A percentile compares a stretch with the other conserved stretches of the same genome.
These are phyloP conservation scores for Agrilus planipennis DNA, from an alignment of 1,140 invertebrate species.

Conservation along the genomic window DNA sequence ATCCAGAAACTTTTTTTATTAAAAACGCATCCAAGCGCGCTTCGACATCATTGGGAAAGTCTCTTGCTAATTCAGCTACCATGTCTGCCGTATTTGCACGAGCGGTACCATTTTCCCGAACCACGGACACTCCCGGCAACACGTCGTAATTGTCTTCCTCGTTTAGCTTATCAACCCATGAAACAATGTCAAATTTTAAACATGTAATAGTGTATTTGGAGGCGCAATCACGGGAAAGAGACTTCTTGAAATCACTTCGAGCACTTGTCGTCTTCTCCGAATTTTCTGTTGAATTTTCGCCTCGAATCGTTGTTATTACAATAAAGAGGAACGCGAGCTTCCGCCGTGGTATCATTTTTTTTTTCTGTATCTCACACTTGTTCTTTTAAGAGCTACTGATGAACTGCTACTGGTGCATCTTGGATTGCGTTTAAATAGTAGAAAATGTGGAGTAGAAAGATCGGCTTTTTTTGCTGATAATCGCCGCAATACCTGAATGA, in stretches of 20 bases:
- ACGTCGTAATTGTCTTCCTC: constrained; percentile 49
- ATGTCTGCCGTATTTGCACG: constrained; percentile 49
- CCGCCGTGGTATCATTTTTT: constrained; percentile 4
- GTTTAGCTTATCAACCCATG: constrained; percentile 58
- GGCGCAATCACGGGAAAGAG: constrained; percentile 48
- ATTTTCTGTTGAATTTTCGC: constrained; percentile 8
- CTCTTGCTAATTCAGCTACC: constrained; percentile 56
- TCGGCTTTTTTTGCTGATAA: neutral
- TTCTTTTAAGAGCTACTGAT: constrained; percentile 6
- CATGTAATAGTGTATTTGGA: constrained; percentile 62
- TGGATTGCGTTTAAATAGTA: constrained; percentile 8
- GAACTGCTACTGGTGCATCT: constrained; percentile 3
- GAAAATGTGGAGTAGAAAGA: constrained; percentile 12
- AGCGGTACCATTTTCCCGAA: constrained; percentile 48
- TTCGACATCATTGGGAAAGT: constrained; percentile 61
- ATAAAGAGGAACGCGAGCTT: constrained; percentile 5
- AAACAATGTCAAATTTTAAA: constrained; percentile 66
- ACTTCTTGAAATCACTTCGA: constrained; percentile 28
- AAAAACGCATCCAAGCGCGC: constrained; percentile 65
- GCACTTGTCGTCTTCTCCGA: constrained; percentile 20
- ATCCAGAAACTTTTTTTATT: constrained; percentile 53
- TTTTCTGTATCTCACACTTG: neutral
- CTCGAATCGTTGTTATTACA: constrained; percentile 7
- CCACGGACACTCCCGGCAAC: constrained; percentile 56
- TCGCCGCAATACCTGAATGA: constrained; percentile 9